Evolutionary conservation across 2,888 invertebrate genomes (phyloP), one percentile per base, ranked within the genome.

Genomic region (Uropetala carovei): DNA sequence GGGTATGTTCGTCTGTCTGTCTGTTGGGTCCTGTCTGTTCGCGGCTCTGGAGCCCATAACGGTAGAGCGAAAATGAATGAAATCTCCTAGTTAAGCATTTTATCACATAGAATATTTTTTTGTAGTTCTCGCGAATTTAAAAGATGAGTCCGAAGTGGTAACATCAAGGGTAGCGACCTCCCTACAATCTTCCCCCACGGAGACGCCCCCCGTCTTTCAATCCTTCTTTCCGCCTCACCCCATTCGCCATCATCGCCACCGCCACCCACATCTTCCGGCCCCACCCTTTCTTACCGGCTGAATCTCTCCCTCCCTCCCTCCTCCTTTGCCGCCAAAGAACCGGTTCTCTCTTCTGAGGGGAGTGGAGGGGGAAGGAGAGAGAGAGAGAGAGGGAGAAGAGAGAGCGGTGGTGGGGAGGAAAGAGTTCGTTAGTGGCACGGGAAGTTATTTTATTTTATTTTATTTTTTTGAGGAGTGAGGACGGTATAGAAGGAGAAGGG

Each of bases 371-470:
- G n/a, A n/a, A 8, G 43, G n/a, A 11, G 83, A 43, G n/a, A 57
- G 14, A 56, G 83, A 57, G n/a, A 83, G 83, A n/a, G n/a, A n/a
- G 18, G 43, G n/a, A 11, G 83, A 43, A 57, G 14, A 56, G 83
- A 57, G n/a, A 83, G 83, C n/a, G 43, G 43, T 16, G 18, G 43
- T 13, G 8, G 56, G 83, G 56, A 30, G 64, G 64, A 16, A 16
- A 82, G 60, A 43, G 89, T 89, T 89, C 89, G 89, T 89, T 89
- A 89, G 64, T n/a, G 43, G 89, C 64, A 64, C 18, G 89, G 89
- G 64, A 22, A 18, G 86, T 58, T 22, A 58, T 59, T 85, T 18
- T 57, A 57, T 58, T 58, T 58, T 58, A 27, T 58, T 22, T 58
- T 58, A 16, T 4, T 59, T 27, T 58, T 59, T 16, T 7, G n/a